Conservation (phyloP, 2,888 invertebrate genomes). For the Mamestra brassicae region DNA sequence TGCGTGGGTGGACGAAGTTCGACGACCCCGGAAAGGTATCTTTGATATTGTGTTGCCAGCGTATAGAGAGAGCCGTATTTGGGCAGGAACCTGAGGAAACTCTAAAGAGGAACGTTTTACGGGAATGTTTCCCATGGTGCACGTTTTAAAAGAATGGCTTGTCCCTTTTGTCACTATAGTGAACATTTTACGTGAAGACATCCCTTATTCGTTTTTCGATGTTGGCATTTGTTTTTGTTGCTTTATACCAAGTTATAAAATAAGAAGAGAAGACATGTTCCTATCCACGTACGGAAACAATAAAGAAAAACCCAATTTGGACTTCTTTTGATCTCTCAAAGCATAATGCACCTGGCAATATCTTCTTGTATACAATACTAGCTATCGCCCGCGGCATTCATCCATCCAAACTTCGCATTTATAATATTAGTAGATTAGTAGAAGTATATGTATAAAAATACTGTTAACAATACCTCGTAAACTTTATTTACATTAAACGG, state of each 20-base stretch:
- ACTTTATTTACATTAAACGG: slow-evolving; percentile 8
- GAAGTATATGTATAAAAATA: not conserved
- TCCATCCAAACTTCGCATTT: no score
- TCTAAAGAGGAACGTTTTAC: slow-evolving; percentile 38
- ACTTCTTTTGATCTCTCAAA: not conserved
- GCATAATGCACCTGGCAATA: not conserved
- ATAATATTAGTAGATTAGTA: no score
- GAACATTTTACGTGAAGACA: slow-evolving; percentile 41
- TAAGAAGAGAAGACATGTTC: not conserved
- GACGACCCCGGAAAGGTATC: slow-evolving; percentile 81
- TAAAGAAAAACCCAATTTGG: not conserved
- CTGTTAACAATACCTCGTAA: slow-evolving; percentile 16
- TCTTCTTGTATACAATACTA: not conserved
- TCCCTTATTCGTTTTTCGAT: slow-evolving; percentile 37
- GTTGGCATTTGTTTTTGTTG: slow-evolving; percentile 33
- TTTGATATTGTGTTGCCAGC: slow-evolving; percentile 69
- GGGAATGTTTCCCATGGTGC: slow-evolving; percentile 53
- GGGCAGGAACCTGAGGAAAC: slow-evolving; percentile 42
- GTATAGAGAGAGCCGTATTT: slow-evolving; percentile 45
- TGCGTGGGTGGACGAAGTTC: slow-evolving; percentile 81
- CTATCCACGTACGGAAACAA: not conserved
- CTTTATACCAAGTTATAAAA: not conserved
- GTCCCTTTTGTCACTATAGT: slow-evolving; percentile 42
- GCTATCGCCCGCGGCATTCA: not conserved
- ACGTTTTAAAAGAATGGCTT: slow-evolving; percentile 46